Percentiles rank a stretch among this genome's conserved stretches.
Conservation (phyloP, 2,797 vertebrate species). For the Mycteria americana region DNA sequence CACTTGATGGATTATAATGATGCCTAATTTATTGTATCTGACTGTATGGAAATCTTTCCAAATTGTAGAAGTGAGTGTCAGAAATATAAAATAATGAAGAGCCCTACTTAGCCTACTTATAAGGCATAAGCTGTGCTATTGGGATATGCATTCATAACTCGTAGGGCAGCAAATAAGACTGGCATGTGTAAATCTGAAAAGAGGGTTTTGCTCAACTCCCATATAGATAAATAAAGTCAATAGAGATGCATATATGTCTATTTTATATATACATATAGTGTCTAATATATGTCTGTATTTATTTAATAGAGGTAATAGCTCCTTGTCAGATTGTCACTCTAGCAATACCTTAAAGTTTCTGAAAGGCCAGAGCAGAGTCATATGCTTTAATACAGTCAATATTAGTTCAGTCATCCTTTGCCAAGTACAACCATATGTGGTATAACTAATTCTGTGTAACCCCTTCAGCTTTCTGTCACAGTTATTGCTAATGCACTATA, state of each 20-base stretch:
- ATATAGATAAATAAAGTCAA: neutral
- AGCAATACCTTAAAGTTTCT: neutral
- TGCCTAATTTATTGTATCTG: neutral
- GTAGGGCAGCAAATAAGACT: neutral
- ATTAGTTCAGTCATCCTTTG: constrained; percentile 29
- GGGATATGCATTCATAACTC: neutral
- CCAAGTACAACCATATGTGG: constrained; percentile 66
- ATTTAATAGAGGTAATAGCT: neutral
- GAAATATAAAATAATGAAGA: neutral
- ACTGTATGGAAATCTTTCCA: neutral
- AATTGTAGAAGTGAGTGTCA: neutral
- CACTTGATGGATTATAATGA: neutral
- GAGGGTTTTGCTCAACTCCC: neutral
- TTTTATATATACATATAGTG: neutral
- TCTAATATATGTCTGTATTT: neutral
- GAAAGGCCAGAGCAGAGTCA: neutral
- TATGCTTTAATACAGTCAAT: neutral
- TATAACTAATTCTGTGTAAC: constrained; percentile 72
- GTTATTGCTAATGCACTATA: constrained; percentile 80
- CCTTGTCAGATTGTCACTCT: neutral
- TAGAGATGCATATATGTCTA: neutral
- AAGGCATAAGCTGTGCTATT: neutral
- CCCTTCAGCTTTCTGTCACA: constrained; percentile 80
- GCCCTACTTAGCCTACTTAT: neutral
- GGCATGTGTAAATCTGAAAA: neutral